Evolutionary conservation across 2,797 vertebrate genomes (phyloP), one percentile per base, ranked within the genome.

Genomic region (Cichlasoma orientale): DNA sequence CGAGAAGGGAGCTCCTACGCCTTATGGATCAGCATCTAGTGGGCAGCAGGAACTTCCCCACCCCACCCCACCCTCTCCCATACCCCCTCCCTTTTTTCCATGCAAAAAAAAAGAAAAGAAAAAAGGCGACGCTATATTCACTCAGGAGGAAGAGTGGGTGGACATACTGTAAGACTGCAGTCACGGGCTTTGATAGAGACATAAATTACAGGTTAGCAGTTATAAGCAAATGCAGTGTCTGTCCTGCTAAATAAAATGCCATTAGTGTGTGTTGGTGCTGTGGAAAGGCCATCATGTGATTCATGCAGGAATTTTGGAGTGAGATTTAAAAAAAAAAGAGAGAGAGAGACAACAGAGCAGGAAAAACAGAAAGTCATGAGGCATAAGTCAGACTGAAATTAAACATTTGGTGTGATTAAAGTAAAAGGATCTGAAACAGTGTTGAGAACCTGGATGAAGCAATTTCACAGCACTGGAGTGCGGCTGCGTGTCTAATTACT

Each of bases 11-110:
- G 89, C 90, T 90, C 90, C 93, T 91, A 93, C 90, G 80, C 90
- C 82, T 90, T 90, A 86, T 94, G 91, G 93, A 95, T 94, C 90
- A 88, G 84, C 81, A 78, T 88, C 83, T 74, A 87, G 91, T 92
- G 86, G 91, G 92, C 87, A 89, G 88, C 82, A 66, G 16, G 23
- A 66, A 66, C 61, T 23, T 54, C 72, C 25, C 25, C 36, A 10
- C 41, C 56, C 72, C 68, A 50, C 63, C 25, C 18, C 18, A n/a
- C 41, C 44, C 4, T 7, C 21, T 13, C 56, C 68, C 68, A 72
- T 44, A 27, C 18, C 44, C 63, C 25, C 44, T n/a, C 63, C 44
- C 44, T n/a, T n/a, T 68, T 52, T 44, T 14, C 25, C 29, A 68
- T n/a, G 44, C 25, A 68, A 52, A 52, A 47, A 4, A 21, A 11